Evolutionary conservation across 2,113 vertebrate species (phyloP).

Genomic region (Syngnathus floridae): DNA sequence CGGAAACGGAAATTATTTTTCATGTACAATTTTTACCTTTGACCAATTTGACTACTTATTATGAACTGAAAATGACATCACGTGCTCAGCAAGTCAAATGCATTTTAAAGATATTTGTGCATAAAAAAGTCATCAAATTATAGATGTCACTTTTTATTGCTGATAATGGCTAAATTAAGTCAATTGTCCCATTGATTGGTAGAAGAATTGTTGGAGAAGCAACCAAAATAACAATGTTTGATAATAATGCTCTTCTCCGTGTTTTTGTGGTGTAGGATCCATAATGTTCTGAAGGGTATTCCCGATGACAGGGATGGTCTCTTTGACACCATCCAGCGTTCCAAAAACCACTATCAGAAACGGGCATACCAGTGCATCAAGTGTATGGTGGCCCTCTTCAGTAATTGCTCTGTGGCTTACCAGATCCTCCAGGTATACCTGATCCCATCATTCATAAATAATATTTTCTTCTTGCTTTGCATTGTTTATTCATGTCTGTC

Average conservation of each 20-base stretch:
- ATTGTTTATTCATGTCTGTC: background rate
- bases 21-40: background rate
- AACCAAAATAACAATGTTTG: background rate
- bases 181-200: background rate
- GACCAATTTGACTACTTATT: no score
- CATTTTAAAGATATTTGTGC: no score
- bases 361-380: conserved; percentile 99
- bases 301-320: conserved; percentile 96
- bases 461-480: background rate
- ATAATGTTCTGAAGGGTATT: conserved; percentile 98
- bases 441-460: background rate
- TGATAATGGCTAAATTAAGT: no score
- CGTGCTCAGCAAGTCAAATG: no score
- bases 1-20: background rate
- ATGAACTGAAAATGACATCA: no score
- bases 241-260: background rate
- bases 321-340: conserved; percentile 98
- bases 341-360: conserved; percentile 99
- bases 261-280: conserved; percentile 78
- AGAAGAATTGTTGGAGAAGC: background rate
- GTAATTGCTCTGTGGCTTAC: conserved; percentile 97
- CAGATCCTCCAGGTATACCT: conserved; percentile 90
- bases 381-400: conserved; percentile 98
- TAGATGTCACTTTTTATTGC: no score
- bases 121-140: no score